Evolutionary conservation across 2,888 invertebrate genomes (phyloP), one percentile per base, ranked within the genome.

Genomic region (Trisateles emortualis): DNA sequence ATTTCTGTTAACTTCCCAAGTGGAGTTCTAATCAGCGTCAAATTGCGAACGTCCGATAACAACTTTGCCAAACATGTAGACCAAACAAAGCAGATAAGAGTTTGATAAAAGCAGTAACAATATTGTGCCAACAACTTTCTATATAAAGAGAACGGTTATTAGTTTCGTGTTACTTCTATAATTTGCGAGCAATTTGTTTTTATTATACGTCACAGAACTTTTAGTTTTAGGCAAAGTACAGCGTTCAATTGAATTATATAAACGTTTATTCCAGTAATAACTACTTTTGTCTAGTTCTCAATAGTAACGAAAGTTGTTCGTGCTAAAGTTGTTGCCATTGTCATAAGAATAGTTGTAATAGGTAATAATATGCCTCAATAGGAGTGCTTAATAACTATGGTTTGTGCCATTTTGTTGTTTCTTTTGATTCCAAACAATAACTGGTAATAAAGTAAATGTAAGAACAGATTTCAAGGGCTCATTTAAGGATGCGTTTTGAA

Each of bases 81-180:
- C 62, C 60, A 65, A 72, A 72, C 68, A 67, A 68, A 66, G 66
- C 49, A 66, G 79, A 79, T 79, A 79, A 71, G 67, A 72, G 57
- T 53, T 53, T 52, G 68, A 63, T 71, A 67, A 63, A 64, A 57
- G 57, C 64, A 67, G 56, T 69, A 68, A 72, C 73, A 74, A 68
- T 73, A 72, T 68, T 65, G 66, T 61, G 58, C 59, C 64, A 57
- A 56, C 58, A 78, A 79, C 74, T 79, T 79, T 77, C 52, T 59
- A 42, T 64, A 75, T 75, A 66, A 74, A 72, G 54, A 59, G 57
- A 78, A 72, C 53, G 63, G 66, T 78, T 76, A 78, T 78, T 78
- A 74, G 70, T 74, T 76, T 63, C 56, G 58, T 59, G 53, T 64
- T 54, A 48, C 52, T 48, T 57, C 29, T 48, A 40, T 51, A 58